These are phyloP conservation scores for Drosophila elegans DNA, from an alignment of 1,140 invertebrate species.

Conservation along the genomic window DNA sequence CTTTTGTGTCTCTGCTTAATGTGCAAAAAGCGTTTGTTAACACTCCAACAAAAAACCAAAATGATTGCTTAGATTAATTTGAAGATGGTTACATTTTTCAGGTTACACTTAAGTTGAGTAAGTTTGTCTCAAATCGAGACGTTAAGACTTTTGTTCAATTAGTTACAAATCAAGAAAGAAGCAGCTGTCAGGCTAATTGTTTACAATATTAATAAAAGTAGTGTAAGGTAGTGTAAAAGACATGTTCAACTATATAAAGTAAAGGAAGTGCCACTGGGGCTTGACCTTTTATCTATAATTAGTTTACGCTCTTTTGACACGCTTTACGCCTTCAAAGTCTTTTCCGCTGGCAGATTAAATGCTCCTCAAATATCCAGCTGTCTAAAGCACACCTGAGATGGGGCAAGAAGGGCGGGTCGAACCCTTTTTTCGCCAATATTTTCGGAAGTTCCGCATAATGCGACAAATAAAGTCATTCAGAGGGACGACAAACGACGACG, in stretches of 20 bases:
- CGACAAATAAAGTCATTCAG: conserved; percentile 72
- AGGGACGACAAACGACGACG: conserved; percentile 36
- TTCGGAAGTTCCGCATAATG: conserved; percentile 34
- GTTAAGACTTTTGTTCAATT: no score
- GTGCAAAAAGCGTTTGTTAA: conserved; percentile 25
- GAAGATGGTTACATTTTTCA: conserved; percentile 21
- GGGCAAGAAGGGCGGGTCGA: conserved; percentile 4
- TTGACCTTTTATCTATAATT: conserved; percentile 38
- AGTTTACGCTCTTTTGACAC: conserved; percentile 51
- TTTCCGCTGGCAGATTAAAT: conserved; percentile 21
- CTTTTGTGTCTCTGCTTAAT: conserved; percentile 39
- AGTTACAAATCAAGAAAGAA: no score
- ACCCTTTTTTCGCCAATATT: conserved; percentile 58
- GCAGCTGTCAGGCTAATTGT: no score
- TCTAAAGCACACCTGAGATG: conserved; percentile 11
- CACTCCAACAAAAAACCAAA: not conserved
- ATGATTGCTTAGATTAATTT: conserved; percentile 15
- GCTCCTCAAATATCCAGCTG: conserved; percentile 43
- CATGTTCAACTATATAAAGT: no score
- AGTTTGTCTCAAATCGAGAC: no score
- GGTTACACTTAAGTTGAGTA: no score
- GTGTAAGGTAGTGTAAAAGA: no score
- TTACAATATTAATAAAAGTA: no score
- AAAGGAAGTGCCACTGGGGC: no score
- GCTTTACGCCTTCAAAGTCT: conserved; percentile 20